A percentile compares a stretch with the other conserved stretches of the same genome.
phyloP scores from a whole-genome alignment of 1,140 invertebrate genomes.

The Trachelipus rathkii region DNA sequence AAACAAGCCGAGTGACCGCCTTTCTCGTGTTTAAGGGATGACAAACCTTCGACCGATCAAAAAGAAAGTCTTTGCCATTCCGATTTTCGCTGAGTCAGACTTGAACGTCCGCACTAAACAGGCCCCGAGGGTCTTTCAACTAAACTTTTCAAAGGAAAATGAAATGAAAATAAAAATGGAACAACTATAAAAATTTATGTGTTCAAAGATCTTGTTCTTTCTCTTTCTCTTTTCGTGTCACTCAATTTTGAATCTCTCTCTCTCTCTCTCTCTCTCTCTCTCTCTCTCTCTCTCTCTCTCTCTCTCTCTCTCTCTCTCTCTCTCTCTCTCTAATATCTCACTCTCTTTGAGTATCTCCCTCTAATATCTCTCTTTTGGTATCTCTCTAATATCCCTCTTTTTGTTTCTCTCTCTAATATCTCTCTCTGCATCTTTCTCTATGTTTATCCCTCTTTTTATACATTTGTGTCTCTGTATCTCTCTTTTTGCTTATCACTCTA shows the following conservation, averaged over 20 bases:
- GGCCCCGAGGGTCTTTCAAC: background rate
- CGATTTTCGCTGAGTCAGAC: background rate
- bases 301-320: background rate
- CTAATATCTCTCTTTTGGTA: too few species aligned
- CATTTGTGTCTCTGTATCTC: too few species aligned
- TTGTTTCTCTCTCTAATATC: too few species aligned
- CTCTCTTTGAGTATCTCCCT: too few species aligned
- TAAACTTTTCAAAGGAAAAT: background rate
- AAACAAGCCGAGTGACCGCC: background rate
- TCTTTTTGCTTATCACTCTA: too few species aligned
- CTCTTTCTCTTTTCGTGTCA: background rate
- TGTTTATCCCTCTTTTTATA: too few species aligned
- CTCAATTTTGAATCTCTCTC: too few species aligned
- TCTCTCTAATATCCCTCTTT: too few species aligned
- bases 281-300: conserved; percentile 11
- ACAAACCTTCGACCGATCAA: background rate
- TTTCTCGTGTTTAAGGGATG: conserved; percentile 7
- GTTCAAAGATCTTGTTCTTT: background rate
- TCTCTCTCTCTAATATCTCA: background rate
- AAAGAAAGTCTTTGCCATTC: background rate
- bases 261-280: conserved; percentile 5
- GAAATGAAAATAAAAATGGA: background rate
- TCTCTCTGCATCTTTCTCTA: too few species aligned
- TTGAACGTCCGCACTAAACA: background rate
- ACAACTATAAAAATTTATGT: conserved; percentile 1